Evolutionary conservation across 2,888 invertebrate genomes (phyloP).

Genomic region (Sinotaia quadrata): DNA sequence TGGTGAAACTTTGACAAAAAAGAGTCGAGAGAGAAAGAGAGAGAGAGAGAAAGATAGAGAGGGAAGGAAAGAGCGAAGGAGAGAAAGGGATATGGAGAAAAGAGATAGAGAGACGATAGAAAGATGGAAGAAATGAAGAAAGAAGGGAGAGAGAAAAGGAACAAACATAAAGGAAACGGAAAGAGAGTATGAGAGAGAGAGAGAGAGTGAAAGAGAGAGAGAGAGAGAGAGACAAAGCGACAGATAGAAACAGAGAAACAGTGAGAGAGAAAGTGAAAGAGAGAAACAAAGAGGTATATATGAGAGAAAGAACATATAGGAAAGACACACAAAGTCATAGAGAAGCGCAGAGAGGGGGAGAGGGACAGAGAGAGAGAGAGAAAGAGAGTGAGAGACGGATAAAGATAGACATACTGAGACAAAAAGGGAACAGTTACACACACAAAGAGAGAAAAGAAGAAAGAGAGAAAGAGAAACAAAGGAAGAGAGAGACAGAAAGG

Average conservation of each 20-base stretch:
- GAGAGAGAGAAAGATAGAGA: too few relatives aligned
- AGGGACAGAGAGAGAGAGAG: neutral
- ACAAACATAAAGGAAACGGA: neutral
- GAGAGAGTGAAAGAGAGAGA: constrained; percentile 11
- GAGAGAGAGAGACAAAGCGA: constrained; percentile 5
- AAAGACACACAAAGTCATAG: neutral
- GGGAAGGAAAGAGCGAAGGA: constrained; percentile 6
- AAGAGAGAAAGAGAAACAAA: neutral
- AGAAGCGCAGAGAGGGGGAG: neutral
- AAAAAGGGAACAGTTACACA: neutral
- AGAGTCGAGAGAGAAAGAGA: constrained; percentile 4
- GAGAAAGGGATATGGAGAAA: neutral
- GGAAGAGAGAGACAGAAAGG: neutral
- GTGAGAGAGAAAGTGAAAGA: neutral
- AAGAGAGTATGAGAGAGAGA: neutral
- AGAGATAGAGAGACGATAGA: neutral
- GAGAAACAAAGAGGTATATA: neutral
- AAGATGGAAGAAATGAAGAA: too few relatives aligned
- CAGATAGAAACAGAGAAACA: constrained; percentile 2
- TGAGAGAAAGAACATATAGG: constrained; percentile 11
- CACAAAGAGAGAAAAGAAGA: neutral
- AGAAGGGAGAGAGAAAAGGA: too few relatives aligned
- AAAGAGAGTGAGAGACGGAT: constrained; percentile 1
- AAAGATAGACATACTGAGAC: neutral
- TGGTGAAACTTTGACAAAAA: too few relatives aligned